phyloP scores from a whole-genome alignment of 1,140 invertebrate species.

The Antheraea mylitta region DNA sequence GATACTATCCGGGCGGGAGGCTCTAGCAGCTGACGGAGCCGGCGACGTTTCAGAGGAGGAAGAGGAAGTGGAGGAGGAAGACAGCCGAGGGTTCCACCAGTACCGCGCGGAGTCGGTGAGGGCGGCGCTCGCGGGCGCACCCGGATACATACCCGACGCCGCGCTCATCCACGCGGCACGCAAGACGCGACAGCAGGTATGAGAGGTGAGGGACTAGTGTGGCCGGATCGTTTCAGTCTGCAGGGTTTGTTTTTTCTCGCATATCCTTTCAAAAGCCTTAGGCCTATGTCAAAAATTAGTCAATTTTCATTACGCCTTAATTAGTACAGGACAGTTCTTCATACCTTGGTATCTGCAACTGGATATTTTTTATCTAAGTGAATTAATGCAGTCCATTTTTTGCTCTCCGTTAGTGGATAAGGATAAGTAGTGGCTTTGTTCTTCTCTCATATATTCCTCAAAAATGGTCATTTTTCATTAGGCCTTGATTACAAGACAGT shows the following conservation, averaged over 20 bases:
- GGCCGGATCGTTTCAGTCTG: neutral
- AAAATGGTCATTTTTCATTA: too few species aligned
- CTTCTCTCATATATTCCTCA: too few species aligned
- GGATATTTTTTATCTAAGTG: too few species aligned
- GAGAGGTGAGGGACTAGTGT: conserved; percentile 72
- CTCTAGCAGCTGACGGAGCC: conserved; percentile 85
- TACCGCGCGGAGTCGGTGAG: conserved; percentile 70
- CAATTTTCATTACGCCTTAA: neutral
- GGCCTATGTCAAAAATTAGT: neutral
- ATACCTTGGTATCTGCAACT: too few species aligned
- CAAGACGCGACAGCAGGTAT: conserved; percentile 93
- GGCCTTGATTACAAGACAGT: too few species aligned
- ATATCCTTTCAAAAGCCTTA: too few species aligned
- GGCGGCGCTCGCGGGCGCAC: conserved; percentile 82
- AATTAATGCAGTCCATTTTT: too few species aligned
- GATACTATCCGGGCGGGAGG: conserved; percentile 89
- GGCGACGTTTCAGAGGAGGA: conserved; percentile 87
- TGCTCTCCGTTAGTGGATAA: too few species aligned
- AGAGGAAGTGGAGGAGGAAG: conserved; percentile 61
- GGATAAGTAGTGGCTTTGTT: too few species aligned
- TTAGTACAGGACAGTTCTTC: too few species aligned
- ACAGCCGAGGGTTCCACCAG: conserved; percentile 62
- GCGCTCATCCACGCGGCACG: conserved; percentile 97
- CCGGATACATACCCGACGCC: conserved; percentile 95
- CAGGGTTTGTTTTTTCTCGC: neutral